Evolutionary conservation across 2,113 vertebrate species (phyloP).

Genomic region (Oryzias javanicus): DNA sequence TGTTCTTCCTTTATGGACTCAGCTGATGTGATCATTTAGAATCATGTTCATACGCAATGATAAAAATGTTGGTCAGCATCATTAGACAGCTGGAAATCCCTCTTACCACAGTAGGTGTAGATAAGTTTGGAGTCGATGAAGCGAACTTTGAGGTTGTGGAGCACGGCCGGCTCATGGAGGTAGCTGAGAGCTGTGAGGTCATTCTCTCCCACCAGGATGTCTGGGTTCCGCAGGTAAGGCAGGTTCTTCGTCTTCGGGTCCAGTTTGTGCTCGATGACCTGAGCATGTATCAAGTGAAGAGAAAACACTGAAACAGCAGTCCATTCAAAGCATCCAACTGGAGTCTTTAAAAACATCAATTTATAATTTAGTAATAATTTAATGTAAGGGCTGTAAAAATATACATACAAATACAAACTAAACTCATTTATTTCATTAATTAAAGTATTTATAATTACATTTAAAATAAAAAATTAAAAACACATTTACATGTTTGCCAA

Average conservation of each 20-base stretch:
- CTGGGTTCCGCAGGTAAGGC: constrained; percentile 93
- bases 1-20: no score
- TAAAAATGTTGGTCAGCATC: not conserved
- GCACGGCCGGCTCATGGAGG: constrained; percentile 94
- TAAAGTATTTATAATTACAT: no score
- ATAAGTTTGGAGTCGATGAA: constrained; percentile 98
- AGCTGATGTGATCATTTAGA: not conserved
- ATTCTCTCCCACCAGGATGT: constrained; percentile 98
- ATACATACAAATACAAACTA: no score
- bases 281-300: constrained; percentile 9
- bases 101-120: constrained; percentile 97
- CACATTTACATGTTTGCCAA: no score
- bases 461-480: no score
- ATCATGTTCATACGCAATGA: not conserved
- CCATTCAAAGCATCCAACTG: no score
- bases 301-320: not conserved
- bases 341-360: no score
- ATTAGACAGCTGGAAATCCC: not conserved
- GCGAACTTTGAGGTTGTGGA: constrained; percentile 97
- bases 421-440: no score
- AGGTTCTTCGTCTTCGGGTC: constrained; percentile 90
- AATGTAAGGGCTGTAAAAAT: no score
- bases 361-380: no score
- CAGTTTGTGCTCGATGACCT: constrained; percentile 87
- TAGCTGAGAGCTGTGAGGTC: constrained; percentile 98